Base-by-base conservation (phyloP, 2,797 vertebrate species). In the Prionace glauca region DNA sequence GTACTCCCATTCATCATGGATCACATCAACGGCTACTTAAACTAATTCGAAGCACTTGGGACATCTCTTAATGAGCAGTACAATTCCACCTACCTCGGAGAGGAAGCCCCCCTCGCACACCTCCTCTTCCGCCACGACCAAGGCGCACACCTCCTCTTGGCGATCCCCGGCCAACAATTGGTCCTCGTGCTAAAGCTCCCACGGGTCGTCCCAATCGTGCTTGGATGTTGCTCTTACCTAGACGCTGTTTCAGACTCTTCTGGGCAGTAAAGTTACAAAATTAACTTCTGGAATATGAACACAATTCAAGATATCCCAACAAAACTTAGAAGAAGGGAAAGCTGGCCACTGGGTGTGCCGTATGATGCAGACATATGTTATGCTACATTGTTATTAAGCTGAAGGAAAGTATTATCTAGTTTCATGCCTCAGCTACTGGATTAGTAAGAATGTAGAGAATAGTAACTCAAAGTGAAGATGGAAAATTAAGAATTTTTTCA, bases 181-280 rank as follows among this genome's bases (percentile, higher is more conserved):
- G 97, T 32, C 99, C 99, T 0, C 98, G 98, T 96, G 98, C 97
- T 87, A 99, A 96, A 18, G 97, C 2, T 32, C 98, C 99, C 0
- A 98, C 96, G 0, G 99, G 99, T 36, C 99, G 98, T 95, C 99
- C 99, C 96, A 99, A 97, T 10, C 99, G 97, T 1, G 99, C 99
- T 97, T 99, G 99, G 97, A 99, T 99, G 97, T 99, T 99, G 97
- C 99, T 98, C 97, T 99, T 99, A 60, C 99, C 99, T 95, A 99
- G 98, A 9, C 99, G 98, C 96, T 99, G 99, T 96, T 99, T 99
- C 96, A 99, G 97, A 97, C 99, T 99, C 99, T 99, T 98, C 97
- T 97, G 96, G 87, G 79, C 94, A 60, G 41, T 36, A 95, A 79
- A 77, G 95, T 79, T 62, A 95, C 95, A 94, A 41, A 94, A 94